These are phyloP conservation scores for Hemicrepidius hirtus DNA, from an alignment of 2,888 invertebrate genomes.

Conservation along the genomic window DNA sequence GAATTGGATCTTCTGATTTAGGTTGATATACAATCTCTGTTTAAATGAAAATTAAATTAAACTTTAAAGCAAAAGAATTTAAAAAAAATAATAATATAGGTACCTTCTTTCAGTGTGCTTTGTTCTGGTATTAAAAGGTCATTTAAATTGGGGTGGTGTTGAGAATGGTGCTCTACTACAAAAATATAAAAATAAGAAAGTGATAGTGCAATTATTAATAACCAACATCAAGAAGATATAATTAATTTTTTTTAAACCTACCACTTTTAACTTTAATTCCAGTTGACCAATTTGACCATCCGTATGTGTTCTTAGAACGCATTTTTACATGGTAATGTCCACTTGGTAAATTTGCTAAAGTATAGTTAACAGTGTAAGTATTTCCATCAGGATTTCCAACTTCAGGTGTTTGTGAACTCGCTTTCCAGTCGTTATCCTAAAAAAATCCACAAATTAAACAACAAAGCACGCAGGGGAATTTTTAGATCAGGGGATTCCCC, in stretches of 20 bases:
- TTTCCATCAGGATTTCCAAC: conserved; percentile 63
- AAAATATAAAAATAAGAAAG: conserved; percentile 32
- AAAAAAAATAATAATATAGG: neutral
- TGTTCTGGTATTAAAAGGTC: conserved; percentile 5
- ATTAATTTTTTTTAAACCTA: conserved; percentile 57
- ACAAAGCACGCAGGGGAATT: too few species aligned
- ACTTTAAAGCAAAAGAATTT: neutral
- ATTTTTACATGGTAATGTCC: conserved; percentile 71
- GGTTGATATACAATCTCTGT: conserved; percentile 23
- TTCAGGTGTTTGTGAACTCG: conserved; percentile 60
- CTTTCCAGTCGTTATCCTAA: conserved; percentile 67
- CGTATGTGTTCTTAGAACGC: conserved; percentile 70
- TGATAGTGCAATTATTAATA: conserved; percentile 14
- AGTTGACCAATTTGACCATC: conserved; percentile 72
- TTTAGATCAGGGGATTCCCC: too few species aligned
- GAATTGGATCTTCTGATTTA: neutral
- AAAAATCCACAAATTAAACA: conserved; percentile 28
- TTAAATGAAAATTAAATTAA: conserved; percentile 19
- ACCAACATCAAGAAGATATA: conserved; percentile 3
- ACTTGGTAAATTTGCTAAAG: conserved; percentile 67
- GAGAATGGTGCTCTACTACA: conserved; percentile 18
- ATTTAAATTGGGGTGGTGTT: neutral
- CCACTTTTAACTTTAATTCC: conserved; percentile 69
- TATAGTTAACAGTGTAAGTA: conserved; percentile 69
- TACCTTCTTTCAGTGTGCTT: conserved; percentile 28